Base-by-base conservation (phyloP, 2,888 invertebrate species). In the Nomada ferruginata region DNA sequence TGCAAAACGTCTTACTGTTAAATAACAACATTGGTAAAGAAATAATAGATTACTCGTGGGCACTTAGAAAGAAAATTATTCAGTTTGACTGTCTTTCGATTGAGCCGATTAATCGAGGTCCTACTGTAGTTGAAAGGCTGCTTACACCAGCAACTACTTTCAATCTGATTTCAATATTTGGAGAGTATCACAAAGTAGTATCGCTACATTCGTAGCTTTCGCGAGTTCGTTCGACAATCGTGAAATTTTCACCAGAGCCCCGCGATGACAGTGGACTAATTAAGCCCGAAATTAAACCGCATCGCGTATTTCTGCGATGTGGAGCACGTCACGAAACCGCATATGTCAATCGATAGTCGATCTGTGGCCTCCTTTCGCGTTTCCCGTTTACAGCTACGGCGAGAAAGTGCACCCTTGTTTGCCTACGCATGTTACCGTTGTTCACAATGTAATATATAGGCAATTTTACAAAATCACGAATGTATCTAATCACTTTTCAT, bases 221-320 rank as follows among this genome's bases (percentile, higher is more conserved):
- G 13, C 20, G 20, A 44, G 29, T 47, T 44, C 13, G 36, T 15
- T 36, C n/a, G 52, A 2, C 23, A 23, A 63, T 44, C 5, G 9
- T 20, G 23, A 50, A 26, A 50, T 60, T 36, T 70, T 70, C 47
- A 18, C 13, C 29, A 42, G 13, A n/a, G 36, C 13, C 36, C 2
- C 15, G 2, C 47, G 53, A 77, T 26, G 47, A 68, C 68, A 63
- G 13, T 9, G 50, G 26, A 64, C 61, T 80, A 77, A 77, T 80
- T 80, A 80, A 76, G 23, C 20, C 23, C 61, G 52, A 68, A 80
- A 80, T 72, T 72, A 68, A 72, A 76, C 68, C 59, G n/a, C 60
- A 60, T 18, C 55, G 42, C 50, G n/a, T 60, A 66, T 57, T 72
- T 72, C 68, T 50, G 63, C 23, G 60, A 60, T 57, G 23, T 52